phyloP scores from a whole-genome alignment of 2,888 invertebrate species.

The Scaptomyza polygonia region DNA sequence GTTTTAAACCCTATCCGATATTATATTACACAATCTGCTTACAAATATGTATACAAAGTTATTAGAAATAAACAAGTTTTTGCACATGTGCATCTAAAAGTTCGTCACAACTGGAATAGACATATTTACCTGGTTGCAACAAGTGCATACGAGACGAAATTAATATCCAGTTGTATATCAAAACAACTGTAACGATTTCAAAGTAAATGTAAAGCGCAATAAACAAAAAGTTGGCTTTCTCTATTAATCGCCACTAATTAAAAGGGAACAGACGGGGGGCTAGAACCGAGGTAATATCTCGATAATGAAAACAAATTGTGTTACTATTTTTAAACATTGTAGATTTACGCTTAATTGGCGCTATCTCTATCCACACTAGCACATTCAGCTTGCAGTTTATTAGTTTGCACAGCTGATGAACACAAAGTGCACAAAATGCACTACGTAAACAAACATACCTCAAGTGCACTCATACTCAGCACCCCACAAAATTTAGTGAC shows the following conservation, averaged over 20 bases:
- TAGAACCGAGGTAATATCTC: slow-evolving; percentile 11
- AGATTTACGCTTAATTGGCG: slow-evolving; percentile 44
- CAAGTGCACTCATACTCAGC: slow-evolving; percentile 9
- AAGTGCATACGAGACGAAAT: slow-evolving; percentile 4
- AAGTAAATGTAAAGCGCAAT: slow-evolving; percentile 59
- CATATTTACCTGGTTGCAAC: not conserved
- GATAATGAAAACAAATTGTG: slow-evolving; percentile 71
- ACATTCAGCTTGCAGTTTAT: not conserved
- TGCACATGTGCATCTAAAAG: not conserved
- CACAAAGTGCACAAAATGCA: slow-evolving; percentile 14
- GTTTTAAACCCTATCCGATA: not conserved
- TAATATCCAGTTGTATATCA: slow-evolving; percentile 25
- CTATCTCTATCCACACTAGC: slow-evolving; percentile 9
- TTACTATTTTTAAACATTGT: slow-evolving; percentile 66
- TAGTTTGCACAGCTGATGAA: slow-evolving; percentile 46
- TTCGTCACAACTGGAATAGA: not conserved
- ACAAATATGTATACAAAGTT: slow-evolving; percentile 6
- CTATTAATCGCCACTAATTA: slow-evolving; percentile 30
- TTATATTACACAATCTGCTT: not conserved
- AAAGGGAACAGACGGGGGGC: slow-evolving; percentile 11
- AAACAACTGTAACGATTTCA: slow-evolving; percentile 3
- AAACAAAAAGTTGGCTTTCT: slow-evolving; percentile 38
- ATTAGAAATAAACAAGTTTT: slow-evolving; percentile 16
- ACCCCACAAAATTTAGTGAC: slow-evolving; percentile 35
- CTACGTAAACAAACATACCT: slow-evolving; percentile 7